These are phyloP conservation scores for Chloropsis hardwickii DNA, from an alignment of 2,113 vertebrate genomes.

Conservation along the genomic window DNA sequence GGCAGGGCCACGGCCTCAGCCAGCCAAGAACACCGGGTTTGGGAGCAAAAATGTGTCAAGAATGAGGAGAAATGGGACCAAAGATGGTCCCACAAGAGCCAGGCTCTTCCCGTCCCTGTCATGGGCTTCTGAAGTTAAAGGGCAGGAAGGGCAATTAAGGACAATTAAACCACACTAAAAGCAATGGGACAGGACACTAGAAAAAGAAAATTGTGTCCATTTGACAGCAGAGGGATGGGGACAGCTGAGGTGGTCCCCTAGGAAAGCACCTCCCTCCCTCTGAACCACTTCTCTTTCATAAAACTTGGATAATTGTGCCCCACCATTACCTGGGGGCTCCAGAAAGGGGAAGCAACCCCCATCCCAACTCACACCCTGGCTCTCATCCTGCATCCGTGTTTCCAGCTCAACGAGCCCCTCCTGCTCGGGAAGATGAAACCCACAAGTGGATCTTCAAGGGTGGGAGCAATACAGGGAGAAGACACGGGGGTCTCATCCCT, in stretches of 20 bases:
- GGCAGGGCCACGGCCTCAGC: rapidly evolving
- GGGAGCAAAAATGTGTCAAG: rapidly evolving
- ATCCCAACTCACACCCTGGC: not conserved
- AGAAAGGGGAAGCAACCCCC: not conserved
- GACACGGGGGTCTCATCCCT: not conserved
- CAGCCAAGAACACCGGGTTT: rapidly evolving
- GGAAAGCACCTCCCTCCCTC: not conserved
- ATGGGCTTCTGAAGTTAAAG: rapidly evolving
- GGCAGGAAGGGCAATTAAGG: not conserved
- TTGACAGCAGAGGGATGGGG: not conserved
- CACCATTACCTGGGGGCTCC: not conserved
- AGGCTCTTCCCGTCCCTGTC: not conserved
- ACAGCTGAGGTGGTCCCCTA: no score
- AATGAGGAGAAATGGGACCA: not conserved
- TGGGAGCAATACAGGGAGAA: not conserved
- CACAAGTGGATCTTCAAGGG: rapidly evolving
- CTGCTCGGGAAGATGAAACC: not conserved
- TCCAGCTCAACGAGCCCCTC: not conserved
- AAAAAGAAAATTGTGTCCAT: not conserved
- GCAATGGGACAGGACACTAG: rapidly evolving
- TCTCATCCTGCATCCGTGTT: rapidly evolving
- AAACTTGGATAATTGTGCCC: rapidly evolving
- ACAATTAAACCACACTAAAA: not conserved
- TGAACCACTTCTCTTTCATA: rapidly evolving
- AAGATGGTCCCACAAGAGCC: not conserved